Evolutionary conservation across 2,888 invertebrate species (phyloP).

Genomic region (Agonum fuliginosum): DNA sequence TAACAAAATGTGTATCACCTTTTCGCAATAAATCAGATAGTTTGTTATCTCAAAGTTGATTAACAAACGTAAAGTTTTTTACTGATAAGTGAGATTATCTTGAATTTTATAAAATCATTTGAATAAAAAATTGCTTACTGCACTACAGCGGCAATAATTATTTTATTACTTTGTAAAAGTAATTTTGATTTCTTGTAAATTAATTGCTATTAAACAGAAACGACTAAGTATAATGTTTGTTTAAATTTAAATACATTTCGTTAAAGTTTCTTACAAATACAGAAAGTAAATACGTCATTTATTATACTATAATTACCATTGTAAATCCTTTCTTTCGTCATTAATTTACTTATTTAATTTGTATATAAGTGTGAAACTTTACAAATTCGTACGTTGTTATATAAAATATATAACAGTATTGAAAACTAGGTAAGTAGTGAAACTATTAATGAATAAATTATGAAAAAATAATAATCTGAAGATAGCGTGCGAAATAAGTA

Average conservation of each 20-base stretch:
- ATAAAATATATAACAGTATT: conserved; percentile 22
- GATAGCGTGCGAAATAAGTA: conserved; percentile 2
- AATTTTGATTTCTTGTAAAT: not conserved
- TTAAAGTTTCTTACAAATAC: not conserved
- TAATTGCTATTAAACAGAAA: not conserved
- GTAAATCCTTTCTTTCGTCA: conserved; percentile 28
- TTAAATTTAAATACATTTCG: not conserved
- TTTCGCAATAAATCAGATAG: conserved; percentile 45
- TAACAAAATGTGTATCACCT: not conserved
- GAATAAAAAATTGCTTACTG: not conserved
- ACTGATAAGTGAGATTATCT: conserved; percentile 1
- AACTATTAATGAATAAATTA: conserved; percentile 22
- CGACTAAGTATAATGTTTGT: not conserved
- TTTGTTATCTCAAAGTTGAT: conserved; percentile 33
- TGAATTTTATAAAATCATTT: not conserved
- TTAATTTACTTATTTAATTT: conserved; percentile 33
- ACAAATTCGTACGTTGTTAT: not conserved
- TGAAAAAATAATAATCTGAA: conserved; percentile 6
- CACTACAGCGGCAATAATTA: not conserved
- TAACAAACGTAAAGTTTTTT: conserved; percentile 16
- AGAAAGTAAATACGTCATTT: conserved; percentile 7
- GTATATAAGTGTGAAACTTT: conserved; percentile 8
- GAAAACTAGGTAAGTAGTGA: not conserved
- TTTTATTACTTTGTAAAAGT: not conserved
- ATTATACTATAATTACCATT: conserved; percentile 9